A percentile compares a stretch with the other conserved stretches of the same genome.
Conservation (phyloP, 2,888 invertebrate species). For the Noctua fimbriata region DNA sequence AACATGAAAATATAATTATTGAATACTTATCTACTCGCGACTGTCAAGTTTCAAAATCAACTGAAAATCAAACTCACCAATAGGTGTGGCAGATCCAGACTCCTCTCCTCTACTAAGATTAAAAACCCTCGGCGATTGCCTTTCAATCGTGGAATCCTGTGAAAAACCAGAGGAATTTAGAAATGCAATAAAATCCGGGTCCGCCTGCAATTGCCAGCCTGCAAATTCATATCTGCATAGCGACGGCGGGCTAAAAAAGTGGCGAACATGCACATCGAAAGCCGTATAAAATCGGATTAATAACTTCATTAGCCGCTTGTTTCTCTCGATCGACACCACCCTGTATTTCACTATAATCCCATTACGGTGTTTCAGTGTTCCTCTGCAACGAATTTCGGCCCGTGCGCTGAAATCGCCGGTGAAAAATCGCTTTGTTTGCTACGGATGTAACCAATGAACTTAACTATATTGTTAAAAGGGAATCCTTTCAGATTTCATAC, state of each 20-base stretch:
- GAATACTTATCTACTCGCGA: not conserved
- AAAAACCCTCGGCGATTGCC: constrained; percentile 68
- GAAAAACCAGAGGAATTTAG: constrained; percentile 64
- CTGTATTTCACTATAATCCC: constrained; percentile 89
- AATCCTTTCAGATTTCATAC: constrained; percentile 49
- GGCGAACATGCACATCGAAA: constrained; percentile 81
- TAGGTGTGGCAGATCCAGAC: constrained; percentile 77
- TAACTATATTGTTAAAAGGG: constrained; percentile 52
- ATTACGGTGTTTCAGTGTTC: constrained; percentile 81
- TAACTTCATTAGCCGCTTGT: constrained; percentile 90
- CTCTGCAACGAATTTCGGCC: constrained; percentile 80
- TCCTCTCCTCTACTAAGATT: constrained; percentile 75
- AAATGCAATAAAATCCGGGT: constrained; percentile 55
- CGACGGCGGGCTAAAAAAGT: constrained; percentile 76
- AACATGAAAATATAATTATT: not conserved
- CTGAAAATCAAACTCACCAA: constrained; percentile 71
- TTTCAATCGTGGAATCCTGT: constrained; percentile 79
- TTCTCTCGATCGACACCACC: constrained; percentile 88
- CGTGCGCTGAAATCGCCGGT: constrained; percentile 61
- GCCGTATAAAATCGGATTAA: constrained; percentile 89
- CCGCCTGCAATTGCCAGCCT: constrained; percentile 48
- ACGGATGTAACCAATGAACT: constrained; percentile 56
- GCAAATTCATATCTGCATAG: constrained; percentile 73
- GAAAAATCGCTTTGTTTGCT: constrained; percentile 66
- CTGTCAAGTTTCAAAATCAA: not conserved